Base-by-base conservation (phyloP, 2,797 vertebrate species). In the Spinus olivaceus region DNA sequence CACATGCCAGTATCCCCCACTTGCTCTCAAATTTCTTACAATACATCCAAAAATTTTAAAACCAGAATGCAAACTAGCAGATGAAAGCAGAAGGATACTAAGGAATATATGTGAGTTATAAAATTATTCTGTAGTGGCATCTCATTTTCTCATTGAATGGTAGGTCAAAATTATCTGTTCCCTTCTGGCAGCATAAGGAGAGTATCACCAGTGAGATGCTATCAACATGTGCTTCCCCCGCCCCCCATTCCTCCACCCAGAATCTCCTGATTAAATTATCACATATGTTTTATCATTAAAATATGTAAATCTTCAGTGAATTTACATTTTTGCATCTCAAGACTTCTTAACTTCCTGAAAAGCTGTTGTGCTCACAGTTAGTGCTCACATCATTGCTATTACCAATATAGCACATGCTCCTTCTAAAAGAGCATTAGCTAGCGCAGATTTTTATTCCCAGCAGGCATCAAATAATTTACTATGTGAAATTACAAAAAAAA, bases 311-410 rank as follows among this genome's bases (percentile, higher is more conserved):
- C 30, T 54, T 74, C 20, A 64, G 10, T 20, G 33, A 74, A 86
- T 93, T 86, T 81, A 64, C 41, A 60, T 80, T 91, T 87, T 77
- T 95, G n/a, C 23, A 64, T 71, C 37, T 77, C 49, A 73, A 85
- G 42, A 8, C 27, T 73, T 28, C 71, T 87, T 73, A 92, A 56
- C 18, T 88, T 69, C 30, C 12, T 74, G 53, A 81, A 82, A 85
- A 92, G 86, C 46, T 60, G 37, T 59, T 78, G 15, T 32, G 53
- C 8, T 44, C 1, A 1, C 39, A 76, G 25, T 79, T 37, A 25
- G 28, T 6, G 14, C 35, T 85, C 65, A 46, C 30, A 61, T 78
- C 37, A 35, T 57, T 90, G 30, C 30, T 81, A 25, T 59, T 63
- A 59, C 22, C 0, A 1, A 57, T 64, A 35, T 7, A 70, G 49